A percentile compares a stretch with the other conserved stretches of the same genome.
Conservation (phyloP, 2,797 vertebrate species). For the Microctenopoma lineatum region DNA sequence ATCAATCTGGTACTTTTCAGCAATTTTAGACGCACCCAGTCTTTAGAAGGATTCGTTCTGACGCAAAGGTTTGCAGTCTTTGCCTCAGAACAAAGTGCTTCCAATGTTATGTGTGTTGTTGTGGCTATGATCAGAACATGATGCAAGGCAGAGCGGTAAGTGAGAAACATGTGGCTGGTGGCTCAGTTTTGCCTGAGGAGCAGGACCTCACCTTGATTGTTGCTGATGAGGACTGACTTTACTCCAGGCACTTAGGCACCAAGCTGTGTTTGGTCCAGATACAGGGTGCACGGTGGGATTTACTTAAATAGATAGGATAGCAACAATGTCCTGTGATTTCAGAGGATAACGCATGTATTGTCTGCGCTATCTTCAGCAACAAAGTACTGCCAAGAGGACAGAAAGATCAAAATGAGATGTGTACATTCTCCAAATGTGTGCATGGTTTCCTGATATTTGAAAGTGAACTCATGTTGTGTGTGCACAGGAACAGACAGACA, state of each 20-base stretch:
- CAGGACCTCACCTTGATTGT: conserved; percentile 74
- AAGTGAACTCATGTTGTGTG: conserved; percentile 5
- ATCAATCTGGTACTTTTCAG: conserved; percentile 44
- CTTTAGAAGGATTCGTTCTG: conserved; percentile 48
- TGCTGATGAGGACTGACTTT: conserved; percentile 70
- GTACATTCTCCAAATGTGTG: conserved; percentile 11
- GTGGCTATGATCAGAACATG: conserved; percentile 83
- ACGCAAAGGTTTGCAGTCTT: conserved; percentile 76
- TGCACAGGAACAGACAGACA: conserved; percentile 37
- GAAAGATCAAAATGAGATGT: conserved; percentile 23
- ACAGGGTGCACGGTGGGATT: conserved; percentile 34
- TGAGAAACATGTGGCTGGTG: conserved; percentile 78
- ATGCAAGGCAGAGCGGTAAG: conserved; percentile 80
- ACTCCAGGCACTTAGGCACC: conserved; percentile 49
- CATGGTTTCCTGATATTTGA: conserved; percentile 3
- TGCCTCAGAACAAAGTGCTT: conserved; percentile 62
- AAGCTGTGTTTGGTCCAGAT: conserved; percentile 26
- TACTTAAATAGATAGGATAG: conserved; percentile 32
- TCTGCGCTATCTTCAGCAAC: conserved; percentile 49
- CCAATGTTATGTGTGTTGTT: conserved; percentile 72
- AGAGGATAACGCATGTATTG: conserved; percentile 1
- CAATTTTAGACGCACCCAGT: conserved; percentile 46
- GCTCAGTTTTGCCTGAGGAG: conserved; percentile 61
- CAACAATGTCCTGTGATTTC: conserved; percentile 37
- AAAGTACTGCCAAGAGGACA: conserved; percentile 23